Evolutionary conservation across 2,888 invertebrate genomes (phyloP), one percentile per base, ranked within the genome.

Genomic region (Drosophila borborema): DNA sequence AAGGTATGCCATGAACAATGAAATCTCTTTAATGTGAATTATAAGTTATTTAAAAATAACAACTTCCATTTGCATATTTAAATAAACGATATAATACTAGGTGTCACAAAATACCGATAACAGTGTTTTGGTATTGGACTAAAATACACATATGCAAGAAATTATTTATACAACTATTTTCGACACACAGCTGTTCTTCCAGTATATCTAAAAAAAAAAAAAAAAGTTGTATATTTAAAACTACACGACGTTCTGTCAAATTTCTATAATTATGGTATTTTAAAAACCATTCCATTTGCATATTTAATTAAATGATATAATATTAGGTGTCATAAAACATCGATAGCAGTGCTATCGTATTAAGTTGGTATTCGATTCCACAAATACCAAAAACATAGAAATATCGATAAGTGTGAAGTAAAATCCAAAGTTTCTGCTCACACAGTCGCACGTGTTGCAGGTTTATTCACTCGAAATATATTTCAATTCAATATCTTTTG

Each of bases 391-490:
- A 16, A 14, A 9, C 20, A 9, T 9, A 4, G 40, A 40, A 20
- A 8, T 20, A 41, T 36, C 49, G 48, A 49, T 23, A 34, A 10
- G 18, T 28, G 18, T 0, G 14, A 51, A 51, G 36, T 28, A 16
- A 40, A 54, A n/a, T 40, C 16, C 10, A 36, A 9, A 53, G 38
- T 16, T 16, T 6, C 10, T 6, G 54, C 7, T 10, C 23, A 28
- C 54, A 49, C 60, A 41, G 40, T 58, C 36, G 72, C 81, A 78
- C 77, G 77, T 78, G 77, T 72, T 76, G 54, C 54, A 20, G 45
- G 61, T 55, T n/a, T 55, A 61, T n/a, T 10, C 51, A 28, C 5
- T 64, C 41, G 16, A 56, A 28, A 28, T 43, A 60, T 8, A 2
- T 1, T 34, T 9, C 2, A 53, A 46, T 36, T 28, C 1, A 10